A percentile compares a stretch with the other conserved stretches of the same genome.
These are phyloP conservation scores for Solen grandis DNA, from an alignment of 1,140 invertebrate species.

Conservation along the genomic window DNA sequence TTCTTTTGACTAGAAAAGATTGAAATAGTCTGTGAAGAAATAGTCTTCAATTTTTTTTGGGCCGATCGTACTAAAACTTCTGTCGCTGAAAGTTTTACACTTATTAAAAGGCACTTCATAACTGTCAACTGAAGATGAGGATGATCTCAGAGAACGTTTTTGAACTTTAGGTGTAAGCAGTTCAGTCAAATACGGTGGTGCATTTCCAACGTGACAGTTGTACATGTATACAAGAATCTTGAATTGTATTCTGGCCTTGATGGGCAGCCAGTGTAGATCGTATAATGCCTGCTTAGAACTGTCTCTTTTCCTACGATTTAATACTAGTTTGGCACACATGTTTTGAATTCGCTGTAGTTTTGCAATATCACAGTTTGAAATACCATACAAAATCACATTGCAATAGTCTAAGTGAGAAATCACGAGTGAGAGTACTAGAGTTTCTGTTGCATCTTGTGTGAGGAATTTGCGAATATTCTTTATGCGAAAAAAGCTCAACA, in stretches of 20 bases:
- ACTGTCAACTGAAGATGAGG: no score
- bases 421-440: slow-evolving; percentile 28
- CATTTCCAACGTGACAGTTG: background rate
- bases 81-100: no score
- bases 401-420: slow-evolving; percentile 25
- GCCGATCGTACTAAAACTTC: no score
- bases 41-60: no score
- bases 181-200: background rate
- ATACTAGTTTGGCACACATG: slow-evolving; percentile 15
- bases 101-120: no score
- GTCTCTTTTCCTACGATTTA: background rate
- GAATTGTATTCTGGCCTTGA: background rate
- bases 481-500: slow-evolving; percentile 10
- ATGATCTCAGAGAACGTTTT: no score
- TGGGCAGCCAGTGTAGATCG: slow-evolving; percentile 10
- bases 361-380: background rate
- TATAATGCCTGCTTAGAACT: background rate
- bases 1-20: no score
- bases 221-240: background rate
- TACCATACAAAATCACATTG: slow-evolving; percentile 11
- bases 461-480: slow-evolving; percentile 3
- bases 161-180: no score
- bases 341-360: slow-evolving; percentile 26
- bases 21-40: no score
- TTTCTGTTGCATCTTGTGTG: slow-evolving; percentile 5